These are phyloP conservation scores for Halichoerus grypus DNA, from an alignment of 2,113 vertebrate species.

Conservation along the genomic window DNA sequence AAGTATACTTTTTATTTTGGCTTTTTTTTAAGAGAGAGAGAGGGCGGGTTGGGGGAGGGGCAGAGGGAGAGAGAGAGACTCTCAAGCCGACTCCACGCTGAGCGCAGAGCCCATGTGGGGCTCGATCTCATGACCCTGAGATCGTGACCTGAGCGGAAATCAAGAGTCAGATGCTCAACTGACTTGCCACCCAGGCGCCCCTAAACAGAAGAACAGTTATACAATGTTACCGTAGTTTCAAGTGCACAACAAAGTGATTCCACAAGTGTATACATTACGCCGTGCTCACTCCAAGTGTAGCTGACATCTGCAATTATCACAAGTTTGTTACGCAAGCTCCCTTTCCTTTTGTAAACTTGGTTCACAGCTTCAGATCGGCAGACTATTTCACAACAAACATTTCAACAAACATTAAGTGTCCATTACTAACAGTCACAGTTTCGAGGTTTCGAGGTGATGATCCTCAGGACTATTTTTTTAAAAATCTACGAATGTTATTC, in stretches of 20 bases:
- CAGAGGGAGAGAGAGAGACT: too few relatives aligned
- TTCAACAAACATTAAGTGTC: background rate
- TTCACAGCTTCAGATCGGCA: background rate
- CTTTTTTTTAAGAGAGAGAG: too few relatives aligned
- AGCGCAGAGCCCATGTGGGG: too few relatives aligned
- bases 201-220: background rate
- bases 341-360: background rate
- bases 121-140: background rate
- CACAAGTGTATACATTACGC: background rate
- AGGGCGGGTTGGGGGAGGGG: too few relatives aligned
- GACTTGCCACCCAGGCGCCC: background rate
- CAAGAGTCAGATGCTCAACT: background rate
- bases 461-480: background rate
- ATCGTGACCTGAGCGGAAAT: background rate
- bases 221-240: background rate
- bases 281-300: rapidly evolving
- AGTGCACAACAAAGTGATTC: background rate
- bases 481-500: background rate
- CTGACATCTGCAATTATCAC: background rate
- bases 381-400: background rate
- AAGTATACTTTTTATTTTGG: too few relatives aligned
- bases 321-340: background rate
- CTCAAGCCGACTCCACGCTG: too few relatives aligned
- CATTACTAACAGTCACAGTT: background rate
- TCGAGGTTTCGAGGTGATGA: background rate